These are phyloP conservation scores for Hybognathus amarus DNA, from an alignment of 2,797 vertebrate genomes.

Conservation along the genomic window DNA sequence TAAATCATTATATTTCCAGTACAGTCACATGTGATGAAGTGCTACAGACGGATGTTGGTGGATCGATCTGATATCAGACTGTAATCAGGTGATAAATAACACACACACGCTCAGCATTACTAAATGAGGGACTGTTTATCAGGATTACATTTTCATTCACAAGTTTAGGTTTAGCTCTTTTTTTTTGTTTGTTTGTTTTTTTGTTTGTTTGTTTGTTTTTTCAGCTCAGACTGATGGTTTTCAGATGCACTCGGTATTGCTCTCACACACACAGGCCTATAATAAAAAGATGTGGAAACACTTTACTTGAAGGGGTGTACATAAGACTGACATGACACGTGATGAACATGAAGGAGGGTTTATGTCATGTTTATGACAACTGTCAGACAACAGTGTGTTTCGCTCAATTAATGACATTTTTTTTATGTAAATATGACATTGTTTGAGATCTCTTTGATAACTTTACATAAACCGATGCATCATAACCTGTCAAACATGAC, in stretches of 20 bases:
- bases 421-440: too few relatives aligned
- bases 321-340: too few relatives aligned
- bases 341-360: too few relatives aligned
- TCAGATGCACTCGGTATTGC: neutral
- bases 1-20: neutral
- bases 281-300: neutral
- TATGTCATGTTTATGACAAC: too few relatives aligned
- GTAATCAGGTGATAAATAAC: neutral
- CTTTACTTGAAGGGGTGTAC: too few relatives aligned
- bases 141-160: neutral
- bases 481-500: too few relatives aligned
- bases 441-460: too few relatives aligned
- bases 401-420: too few relatives aligned
- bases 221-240: neutral
- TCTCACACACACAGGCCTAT: neutral
- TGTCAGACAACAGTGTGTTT: too few relatives aligned
- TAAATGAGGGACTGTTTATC: neutral
- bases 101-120: neutral
- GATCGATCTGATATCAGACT: neutral
- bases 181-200: neutral
- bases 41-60: neutral
- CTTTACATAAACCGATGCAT: too few relatives aligned
- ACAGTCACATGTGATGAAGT: constrained; percentile 14
- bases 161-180: neutral
- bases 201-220: neutral